Evolutionary conservation across 2,888 invertebrate species (phyloP).

Genomic region (Ochropleura plecta): DNA sequence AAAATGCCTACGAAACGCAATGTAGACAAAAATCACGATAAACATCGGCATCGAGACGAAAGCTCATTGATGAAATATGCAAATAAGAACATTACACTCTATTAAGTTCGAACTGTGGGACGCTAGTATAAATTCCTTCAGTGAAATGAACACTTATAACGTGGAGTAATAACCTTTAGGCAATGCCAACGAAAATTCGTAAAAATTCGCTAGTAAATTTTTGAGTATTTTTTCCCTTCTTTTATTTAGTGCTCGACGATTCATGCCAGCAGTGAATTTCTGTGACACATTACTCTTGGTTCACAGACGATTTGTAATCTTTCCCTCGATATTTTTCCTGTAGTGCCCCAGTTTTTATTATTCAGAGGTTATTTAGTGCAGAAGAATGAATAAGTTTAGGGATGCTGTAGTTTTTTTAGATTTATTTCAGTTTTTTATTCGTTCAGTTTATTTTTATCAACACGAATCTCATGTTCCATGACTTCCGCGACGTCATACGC

Average conservation of each 20-base stretch:
- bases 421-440: constrained; percentile 7
- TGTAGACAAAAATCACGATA: constrained; percentile 45
- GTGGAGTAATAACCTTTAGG: constrained; percentile 61
- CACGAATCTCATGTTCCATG: background rate
- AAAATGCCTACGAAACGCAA: constrained; percentile 34
- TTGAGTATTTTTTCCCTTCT: constrained; percentile 63
- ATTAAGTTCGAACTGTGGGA: constrained; percentile 63
- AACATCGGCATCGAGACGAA: constrained; percentile 25
- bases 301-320: constrained; percentile 64
- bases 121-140: constrained; percentile 59
- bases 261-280: constrained; percentile 68
- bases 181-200: constrained; percentile 64
- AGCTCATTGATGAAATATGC: constrained; percentile 65
- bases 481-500: no score
- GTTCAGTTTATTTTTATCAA: background rate
- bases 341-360: constrained; percentile 62
- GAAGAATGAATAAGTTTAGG: constrained; percentile 50
- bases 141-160: constrained; percentile 66
- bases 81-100: constrained; percentile 69
- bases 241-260: constrained; percentile 65
- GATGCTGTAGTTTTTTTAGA: constrained; percentile 24
- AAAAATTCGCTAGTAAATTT: constrained; percentile 62
- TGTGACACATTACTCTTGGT: constrained; percentile 66
- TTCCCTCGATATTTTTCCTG: constrained; percentile 63
- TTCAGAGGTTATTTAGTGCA: constrained; percentile 59